Percentiles rank a stretch among this genome's conserved stretches.
Conservation (phyloP, 2,797 vertebrate species). For the Periparus ater region DNA sequence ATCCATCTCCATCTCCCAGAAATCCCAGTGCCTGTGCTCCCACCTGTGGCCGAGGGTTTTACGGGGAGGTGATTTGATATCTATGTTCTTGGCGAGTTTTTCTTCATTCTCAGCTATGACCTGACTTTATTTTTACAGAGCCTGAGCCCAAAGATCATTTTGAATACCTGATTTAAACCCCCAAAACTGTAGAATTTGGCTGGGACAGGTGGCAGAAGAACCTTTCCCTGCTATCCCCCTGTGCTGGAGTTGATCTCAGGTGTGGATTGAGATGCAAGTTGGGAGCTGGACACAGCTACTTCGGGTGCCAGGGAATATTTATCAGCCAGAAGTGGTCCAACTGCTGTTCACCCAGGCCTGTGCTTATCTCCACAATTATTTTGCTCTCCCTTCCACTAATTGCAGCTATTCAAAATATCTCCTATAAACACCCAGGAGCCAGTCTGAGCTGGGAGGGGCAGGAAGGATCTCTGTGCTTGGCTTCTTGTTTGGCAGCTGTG, state of each 20-base stretch:
- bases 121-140: not conserved
- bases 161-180: not conserved
- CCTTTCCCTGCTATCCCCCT: not conserved
- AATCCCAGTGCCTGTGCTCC: not conserved
- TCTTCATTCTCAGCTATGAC: not conserved
- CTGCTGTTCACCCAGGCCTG: not conserved
- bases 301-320: not conserved
- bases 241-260: not conserved
- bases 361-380: not conserved
- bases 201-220: not conserved
- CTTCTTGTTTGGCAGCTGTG: not conserved
- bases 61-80: accelerated
- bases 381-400: not conserved
- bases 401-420: not conserved
- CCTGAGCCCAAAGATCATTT: not conserved
- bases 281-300: not conserved
- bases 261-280: not conserved
- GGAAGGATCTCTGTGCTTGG: not conserved
- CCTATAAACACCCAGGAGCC: not conserved
- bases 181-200: not conserved
- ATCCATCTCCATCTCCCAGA: not conserved
- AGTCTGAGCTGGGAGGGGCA: not conserved
- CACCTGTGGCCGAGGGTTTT: not conserved
- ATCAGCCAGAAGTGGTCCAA: not conserved
- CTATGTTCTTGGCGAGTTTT: not conserved